Conservation (phyloP, 2,113 vertebrate species). For the Xiphophorus maculatus region DNA sequence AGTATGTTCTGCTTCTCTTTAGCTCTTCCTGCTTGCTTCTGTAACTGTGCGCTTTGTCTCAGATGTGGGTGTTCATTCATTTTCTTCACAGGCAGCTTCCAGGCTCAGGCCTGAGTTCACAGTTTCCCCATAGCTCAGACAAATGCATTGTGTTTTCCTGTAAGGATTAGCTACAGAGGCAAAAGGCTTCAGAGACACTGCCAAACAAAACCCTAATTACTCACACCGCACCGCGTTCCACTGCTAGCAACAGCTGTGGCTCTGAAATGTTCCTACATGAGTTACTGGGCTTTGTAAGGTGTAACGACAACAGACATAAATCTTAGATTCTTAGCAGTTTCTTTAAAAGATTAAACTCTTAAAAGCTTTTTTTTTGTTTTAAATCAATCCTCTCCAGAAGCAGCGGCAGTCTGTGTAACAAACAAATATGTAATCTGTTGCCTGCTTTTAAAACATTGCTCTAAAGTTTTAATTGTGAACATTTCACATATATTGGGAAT, state of each 20-base stretch:
- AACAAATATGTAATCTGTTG: neutral
- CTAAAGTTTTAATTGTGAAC: too few relatives aligned
- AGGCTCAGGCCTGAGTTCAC: constrained; percentile 65
- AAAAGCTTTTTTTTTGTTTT: neutral
- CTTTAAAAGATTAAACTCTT: neutral
- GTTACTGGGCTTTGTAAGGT: constrained; percentile 4
- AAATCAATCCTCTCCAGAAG: neutral
- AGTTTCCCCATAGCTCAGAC: constrained; percentile 64
- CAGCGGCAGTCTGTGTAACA: neutral
- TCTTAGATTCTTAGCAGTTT: constrained; percentile 13
- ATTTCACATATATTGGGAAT: too few relatives aligned
- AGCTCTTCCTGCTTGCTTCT: constrained; percentile 24
- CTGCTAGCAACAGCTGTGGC: constrained; percentile 3
- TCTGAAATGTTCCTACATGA: constrained; percentile 33
- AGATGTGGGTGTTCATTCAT: constrained; percentile 66
- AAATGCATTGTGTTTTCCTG: constrained; percentile 62
- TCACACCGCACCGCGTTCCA: constrained; percentile 29
- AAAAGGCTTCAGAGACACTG: constrained; percentile 56
- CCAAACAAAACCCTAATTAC: constrained; percentile 69
- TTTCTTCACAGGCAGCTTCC: constrained; percentile 60
- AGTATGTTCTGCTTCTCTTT: constrained; percentile 4
- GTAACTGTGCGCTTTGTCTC: constrained; percentile 46
- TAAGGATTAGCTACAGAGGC: constrained; percentile 64
- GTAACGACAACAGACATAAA: constrained; percentile 22
- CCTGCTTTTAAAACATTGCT: too few relatives aligned